These are phyloP conservation scores for Plectus sambesii DNA, from an alignment of 1,140 invertebrate species.

Conservation along the genomic window DNA sequence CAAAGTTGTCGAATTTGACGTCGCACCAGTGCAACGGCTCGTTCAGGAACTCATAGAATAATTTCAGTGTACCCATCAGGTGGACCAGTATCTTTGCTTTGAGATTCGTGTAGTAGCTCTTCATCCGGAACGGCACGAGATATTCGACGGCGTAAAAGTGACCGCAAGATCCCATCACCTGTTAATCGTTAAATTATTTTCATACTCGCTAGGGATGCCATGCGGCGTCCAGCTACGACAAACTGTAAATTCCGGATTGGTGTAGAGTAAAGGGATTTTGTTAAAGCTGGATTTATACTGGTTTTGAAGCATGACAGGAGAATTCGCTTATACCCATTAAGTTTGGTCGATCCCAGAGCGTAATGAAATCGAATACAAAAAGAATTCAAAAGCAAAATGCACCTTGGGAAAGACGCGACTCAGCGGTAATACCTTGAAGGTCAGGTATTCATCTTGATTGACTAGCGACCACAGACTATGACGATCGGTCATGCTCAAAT, in stretches of 20 bases:
- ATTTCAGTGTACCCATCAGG: constrained; percentile 43
- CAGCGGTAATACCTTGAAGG: constrained; percentile 31
- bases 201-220: too few species aligned
- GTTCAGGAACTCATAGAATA: constrained; percentile 45
- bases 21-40: constrained; percentile 45
- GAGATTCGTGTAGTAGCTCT: constrained; percentile 36
- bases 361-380: constrained; percentile 4
- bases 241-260: too few species aligned
- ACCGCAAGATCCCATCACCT: constrained; percentile 40
- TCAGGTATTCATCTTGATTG: constrained; percentile 43
- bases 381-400: constrained; percentile 1
- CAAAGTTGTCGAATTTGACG: constrained; percentile 43
- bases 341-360: too few species aligned
- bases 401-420: constrained; percentile 40
- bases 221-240: too few species aligned
- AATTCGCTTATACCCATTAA: too few species aligned
- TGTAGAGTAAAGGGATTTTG: too few species aligned
- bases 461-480: constrained; percentile 39
- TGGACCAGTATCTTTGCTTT: constrained; percentile 43
- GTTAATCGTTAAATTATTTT: too few species aligned
- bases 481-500: constrained; percentile 29
- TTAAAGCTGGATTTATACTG: too few species aligned
- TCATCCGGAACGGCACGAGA: constrained; percentile 43
- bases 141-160: constrained; percentile 39
- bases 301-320: too few species aligned